Percentiles rank a stretch among this genome's conserved stretches.
phyloP scores from a whole-genome alignment of 2,113 vertebrate species.

The Pseudonaja textilis region DNA sequence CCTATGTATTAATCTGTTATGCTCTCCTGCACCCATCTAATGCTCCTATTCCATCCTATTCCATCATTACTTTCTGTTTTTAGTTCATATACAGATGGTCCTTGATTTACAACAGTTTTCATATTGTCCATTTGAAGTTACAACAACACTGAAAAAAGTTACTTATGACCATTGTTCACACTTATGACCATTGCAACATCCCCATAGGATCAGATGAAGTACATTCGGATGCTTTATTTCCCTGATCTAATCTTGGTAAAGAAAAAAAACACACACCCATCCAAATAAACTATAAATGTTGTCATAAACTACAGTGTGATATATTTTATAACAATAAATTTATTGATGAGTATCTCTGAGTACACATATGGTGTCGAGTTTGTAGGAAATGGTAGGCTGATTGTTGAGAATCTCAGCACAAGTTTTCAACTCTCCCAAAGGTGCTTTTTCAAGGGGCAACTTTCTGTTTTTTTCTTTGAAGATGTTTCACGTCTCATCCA shows the following conservation, averaged over 20 bases:
- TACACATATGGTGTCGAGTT: background rate
- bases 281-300: background rate
- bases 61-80: too few species aligned
- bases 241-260: background rate
- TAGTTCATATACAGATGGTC: too few species aligned
- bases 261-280: background rate
- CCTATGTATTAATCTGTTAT: background rate
- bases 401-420: background rate
- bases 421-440: background rate
- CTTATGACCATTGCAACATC: too few species aligned
- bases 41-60: background rate
- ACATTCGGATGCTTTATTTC: too few species aligned
- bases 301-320: background rate
- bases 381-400: background rate
- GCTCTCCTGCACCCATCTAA: background rate
- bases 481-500: too few species aligned
- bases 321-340: background rate
- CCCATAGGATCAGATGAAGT: too few species aligned
- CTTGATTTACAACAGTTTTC: too few species aligned
- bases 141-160: too few species aligned
- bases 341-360: background rate
- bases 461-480: too few species aligned
- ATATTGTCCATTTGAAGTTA: too few species aligned
- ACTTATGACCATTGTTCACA: too few species aligned
- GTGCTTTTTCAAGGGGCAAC: too few species aligned